These are phyloP conservation scores for Heterodera filipjevi DNA, from an alignment of 2,888 invertebrate genomes.

Conservation along the genomic window DNA sequence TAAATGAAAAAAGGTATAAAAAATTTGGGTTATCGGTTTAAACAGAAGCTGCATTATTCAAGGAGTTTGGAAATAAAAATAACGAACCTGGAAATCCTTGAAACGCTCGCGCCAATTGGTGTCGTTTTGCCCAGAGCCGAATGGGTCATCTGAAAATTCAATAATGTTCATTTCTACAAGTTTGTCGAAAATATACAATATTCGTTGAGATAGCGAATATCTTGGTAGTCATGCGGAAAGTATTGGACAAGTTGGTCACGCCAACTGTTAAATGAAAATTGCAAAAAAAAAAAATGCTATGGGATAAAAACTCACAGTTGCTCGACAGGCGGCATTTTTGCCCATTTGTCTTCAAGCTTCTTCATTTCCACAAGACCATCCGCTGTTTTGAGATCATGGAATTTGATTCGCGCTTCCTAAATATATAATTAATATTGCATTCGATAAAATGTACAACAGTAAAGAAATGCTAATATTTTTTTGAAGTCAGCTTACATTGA, in stretches of 20 bases:
- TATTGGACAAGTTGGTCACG: slow-evolving; percentile 60
- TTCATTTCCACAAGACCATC: slow-evolving; percentile 62
- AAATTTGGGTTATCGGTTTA: too few relatives aligned
- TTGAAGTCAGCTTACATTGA: slow-evolving; percentile 48
- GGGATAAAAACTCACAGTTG: slow-evolving; percentile 44
- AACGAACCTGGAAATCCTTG: slow-evolving; percentile 62
- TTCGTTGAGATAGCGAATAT: slow-evolving; percentile 13
- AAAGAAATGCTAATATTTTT: not conserved
- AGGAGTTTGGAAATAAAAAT: too few relatives aligned
- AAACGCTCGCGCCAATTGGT: slow-evolving; percentile 51
- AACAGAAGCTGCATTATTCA: too few relatives aligned
- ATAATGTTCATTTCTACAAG: not conserved
- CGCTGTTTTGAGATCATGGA: slow-evolving; percentile 59
- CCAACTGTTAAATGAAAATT: too few relatives aligned
- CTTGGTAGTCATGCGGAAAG: slow-evolving; percentile 35
- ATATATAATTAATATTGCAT: slow-evolving; percentile 1
- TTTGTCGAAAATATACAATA: not conserved
- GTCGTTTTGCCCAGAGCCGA: slow-evolving; percentile 60
- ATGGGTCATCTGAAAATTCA: slow-evolving; percentile 53
- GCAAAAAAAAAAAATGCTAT: not conserved
- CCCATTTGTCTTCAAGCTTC: slow-evolving; percentile 64
- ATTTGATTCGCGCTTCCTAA: slow-evolving; percentile 53
- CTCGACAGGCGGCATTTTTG: slow-evolving; percentile 64
- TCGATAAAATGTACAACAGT: not conserved
- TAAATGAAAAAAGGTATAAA: too few relatives aligned